Evolutionary conservation across 2,797 vertebrate species (phyloP), one percentile per base, ranked within the genome.

Genomic region (Eulemur coronatus): DNA sequence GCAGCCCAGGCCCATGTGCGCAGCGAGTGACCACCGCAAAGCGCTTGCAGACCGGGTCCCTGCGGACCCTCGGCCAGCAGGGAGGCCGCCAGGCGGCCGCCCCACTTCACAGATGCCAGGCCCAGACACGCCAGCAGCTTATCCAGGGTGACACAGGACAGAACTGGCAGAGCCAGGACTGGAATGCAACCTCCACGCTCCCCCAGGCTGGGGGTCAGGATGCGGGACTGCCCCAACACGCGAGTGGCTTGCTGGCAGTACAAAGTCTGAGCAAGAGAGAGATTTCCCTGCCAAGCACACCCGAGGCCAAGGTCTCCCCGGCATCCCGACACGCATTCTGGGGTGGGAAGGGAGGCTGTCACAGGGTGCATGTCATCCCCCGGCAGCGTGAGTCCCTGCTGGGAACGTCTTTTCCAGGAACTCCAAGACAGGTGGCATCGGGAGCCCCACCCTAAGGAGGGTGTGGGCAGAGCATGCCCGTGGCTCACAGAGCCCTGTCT

Each of bases 1-100:
- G 4, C 4, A 0, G 43, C 33, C 35, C 33, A 65, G 61, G 22
- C 33, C 28, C 63, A 26, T 0, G 2, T 4, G 4, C 12, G 0
- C 12, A 22, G 2, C 33, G 2, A 17, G 14, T 5, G 26, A 43
- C 33, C 41, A 33, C n/a, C 65, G 1, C 5, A 11, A 59, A 52
- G 48, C 30, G 11, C 79, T 33, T 30, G 35, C 30, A 9, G 28
- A 55, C 46, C 10, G 63, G 14, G 41, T 8, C 13, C n/a, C 72
- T 9, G 30, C 7, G 3, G 2, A 15, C 1, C 41, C 35, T 28
- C 4, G 4, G 63, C 17, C 63, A 9, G 69, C 17, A 6, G 59
- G n/a, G 78, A 38, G 22, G 65, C 22, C 6, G 4, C 0, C 0
- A 26, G 17, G 43, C 30, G 1, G 3, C 50, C 9, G 0, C 7